A percentile compares a stretch with the other conserved stretches of the same genome.
Evolutionary conservation across 2,888 invertebrate species (phyloP).

Genomic region (Chalcosyrphus nemorum): DNA sequence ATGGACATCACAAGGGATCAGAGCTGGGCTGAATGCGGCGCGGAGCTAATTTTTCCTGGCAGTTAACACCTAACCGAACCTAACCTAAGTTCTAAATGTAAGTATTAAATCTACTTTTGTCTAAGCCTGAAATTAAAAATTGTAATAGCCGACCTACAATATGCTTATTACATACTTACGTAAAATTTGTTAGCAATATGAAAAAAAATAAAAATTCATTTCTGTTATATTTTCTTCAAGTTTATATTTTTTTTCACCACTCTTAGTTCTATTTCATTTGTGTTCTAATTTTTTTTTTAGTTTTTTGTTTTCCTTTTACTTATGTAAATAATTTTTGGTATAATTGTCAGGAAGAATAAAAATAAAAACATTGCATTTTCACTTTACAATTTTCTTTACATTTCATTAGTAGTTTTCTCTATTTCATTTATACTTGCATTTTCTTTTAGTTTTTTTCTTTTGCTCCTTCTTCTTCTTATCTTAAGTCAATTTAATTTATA

Average conservation of each 20-base stretch:
- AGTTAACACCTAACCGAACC: too few relatives aligned
- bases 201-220: neutral
- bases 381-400: slow-evolving; percentile 16
- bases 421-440: slow-evolving; percentile 45
- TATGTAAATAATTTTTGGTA: slow-evolving; percentile 69
- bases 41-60: too few relatives aligned
- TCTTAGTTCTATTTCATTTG: slow-evolving; percentile 48
- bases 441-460: slow-evolving; percentile 28
- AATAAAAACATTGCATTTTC: slow-evolving; percentile 32
- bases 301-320: slow-evolving; percentile 34
- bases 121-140: too few relatives aligned
- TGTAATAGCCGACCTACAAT: too few relatives aligned
- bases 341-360: slow-evolving; percentile 59
- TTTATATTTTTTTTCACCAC: slow-evolving; percentile 60
- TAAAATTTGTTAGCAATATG: too few relatives aligned
- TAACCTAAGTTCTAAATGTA: too few relatives aligned
- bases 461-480: too few relatives aligned
- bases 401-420: slow-evolving; percentile 16
- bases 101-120: too few relatives aligned
- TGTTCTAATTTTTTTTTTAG: slow-evolving; percentile 19
- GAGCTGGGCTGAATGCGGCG: too few relatives aligned
- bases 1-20: too few relatives aligned
- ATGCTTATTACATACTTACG: too few relatives aligned
- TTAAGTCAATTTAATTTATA: slow-evolving; percentile 35
- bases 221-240: slow-evolving; percentile 23